Base-by-base conservation (phyloP, 2,113 vertebrate genomes). In the Oreocharis arfaki region DNA sequence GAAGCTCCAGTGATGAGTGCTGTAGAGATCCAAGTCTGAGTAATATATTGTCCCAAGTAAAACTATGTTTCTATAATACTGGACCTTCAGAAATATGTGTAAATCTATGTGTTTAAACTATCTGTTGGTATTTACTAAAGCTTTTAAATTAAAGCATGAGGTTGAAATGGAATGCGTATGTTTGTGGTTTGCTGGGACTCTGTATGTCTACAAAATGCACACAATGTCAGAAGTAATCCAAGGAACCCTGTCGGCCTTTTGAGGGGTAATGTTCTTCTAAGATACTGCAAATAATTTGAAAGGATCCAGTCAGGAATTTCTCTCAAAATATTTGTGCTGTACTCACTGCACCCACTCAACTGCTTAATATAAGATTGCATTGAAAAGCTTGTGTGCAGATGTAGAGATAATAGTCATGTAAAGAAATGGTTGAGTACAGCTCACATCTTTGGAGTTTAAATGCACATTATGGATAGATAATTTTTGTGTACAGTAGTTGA, bases 281-380 rank as follows among this genome's bases (percentile, higher is more conserved):
- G 55, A 27, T 61, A 64, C 33, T 67, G 59, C 35, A 67, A 83
- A 60, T 89, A 73, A 85, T 87, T 85, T 88, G 39, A 87, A 96
- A 93, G 27, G 33, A 94, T 90, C 39, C 63, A 88, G 59, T 94
- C 47, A 83, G 64, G 71, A 83, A 69, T 96, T 94, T 90, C 33
- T 88, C 87, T 95, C 82, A 91, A 87, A 95, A 91, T 91, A 90
- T 95, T 96, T 96, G 59, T 93, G 60, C 84, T 85, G 18, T 79
- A 19, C 44, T 93, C 71, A 81, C 67, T 32, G 46, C 70, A 76
- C 92, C 92, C 27, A 87, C 93, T 90, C 64, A 89, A 16, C 84
- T 24, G 7, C 87, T 91, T 91, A 94, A 74, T 94, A 63, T 50
- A 82, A 92, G 32, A 60, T 82, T 53, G 33, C 4, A 0, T 93